A percentile compares a stretch with the other conserved stretches of the same genome.
These are phyloP conservation scores for Epinephelus coioides DNA, from an alignment of 2,797 vertebrate genomes.

Conservation along the genomic window DNA sequence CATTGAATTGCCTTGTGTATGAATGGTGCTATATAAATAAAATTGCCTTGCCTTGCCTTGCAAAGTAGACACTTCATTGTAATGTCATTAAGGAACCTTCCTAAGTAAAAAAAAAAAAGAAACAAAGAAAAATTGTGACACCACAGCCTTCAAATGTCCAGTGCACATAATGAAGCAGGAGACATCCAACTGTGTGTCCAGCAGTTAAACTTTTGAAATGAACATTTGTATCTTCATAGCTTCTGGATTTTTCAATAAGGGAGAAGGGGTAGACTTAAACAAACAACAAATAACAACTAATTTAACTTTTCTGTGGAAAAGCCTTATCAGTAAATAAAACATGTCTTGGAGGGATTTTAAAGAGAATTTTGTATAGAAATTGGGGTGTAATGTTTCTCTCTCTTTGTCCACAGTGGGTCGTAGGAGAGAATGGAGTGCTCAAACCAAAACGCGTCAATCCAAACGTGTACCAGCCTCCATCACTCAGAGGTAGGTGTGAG, in stretches of 20 bases:
- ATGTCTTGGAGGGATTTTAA: not conserved
- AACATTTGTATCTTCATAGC: not conserved
- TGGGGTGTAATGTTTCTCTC: not conserved
- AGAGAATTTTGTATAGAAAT: not conserved
- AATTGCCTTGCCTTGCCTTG: no score
- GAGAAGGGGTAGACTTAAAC: not conserved
- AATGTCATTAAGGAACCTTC: no score
- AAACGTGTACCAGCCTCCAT: slow-evolving; percentile 94
- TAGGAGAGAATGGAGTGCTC: slow-evolving; percentile 94
- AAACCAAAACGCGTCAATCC: slow-evolving; percentile 94
- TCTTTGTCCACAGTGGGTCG: slow-evolving; percentile 87
- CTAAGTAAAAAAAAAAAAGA: no score
- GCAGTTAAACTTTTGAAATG: not conserved
- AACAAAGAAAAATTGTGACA: no score
- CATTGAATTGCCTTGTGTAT: no score
- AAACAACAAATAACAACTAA: not conserved
- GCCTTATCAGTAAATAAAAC: not conserved
- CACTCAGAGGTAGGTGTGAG: slow-evolving; percentile 92
- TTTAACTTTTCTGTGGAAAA: no score
- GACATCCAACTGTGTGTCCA: not conserved
- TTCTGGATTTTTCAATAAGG: not conserved
- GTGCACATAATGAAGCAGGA: not conserved
- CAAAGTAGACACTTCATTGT: no score
- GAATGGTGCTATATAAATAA: no score
- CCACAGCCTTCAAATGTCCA: not conserved